These are phyloP conservation scores for Parazoanthus atlanticus DNA, from an alignment of 92 coral and sea anemone genomes.

Conservation along the genomic window DNA sequence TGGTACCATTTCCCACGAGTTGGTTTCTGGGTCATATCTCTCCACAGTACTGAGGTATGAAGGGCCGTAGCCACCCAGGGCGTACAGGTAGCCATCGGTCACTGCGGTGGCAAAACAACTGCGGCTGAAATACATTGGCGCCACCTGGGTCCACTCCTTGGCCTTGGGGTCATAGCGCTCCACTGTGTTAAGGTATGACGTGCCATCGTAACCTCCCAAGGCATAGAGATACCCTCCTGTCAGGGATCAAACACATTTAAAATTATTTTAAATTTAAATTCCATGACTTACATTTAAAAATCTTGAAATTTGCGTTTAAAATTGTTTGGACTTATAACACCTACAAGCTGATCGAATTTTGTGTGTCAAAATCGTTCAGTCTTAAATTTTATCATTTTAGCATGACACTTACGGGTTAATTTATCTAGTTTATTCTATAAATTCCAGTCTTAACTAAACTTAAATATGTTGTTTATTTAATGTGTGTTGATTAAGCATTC, in stretches of 20 bases:
- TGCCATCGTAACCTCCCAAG: constrained; percentile 91
- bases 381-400: too few species aligned
- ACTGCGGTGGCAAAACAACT: constrained; percentile 92
- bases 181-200: constrained; percentile 80
- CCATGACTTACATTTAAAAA: not conserved
- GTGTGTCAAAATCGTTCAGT: too few species aligned
- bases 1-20: constrained; percentile 93
- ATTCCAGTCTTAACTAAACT: too few species aligned
- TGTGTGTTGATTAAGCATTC: too few species aligned
- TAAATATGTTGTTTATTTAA: too few species aligned
- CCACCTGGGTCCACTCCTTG: constrained; percentile 83
- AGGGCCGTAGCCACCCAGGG: constrained; percentile 93
- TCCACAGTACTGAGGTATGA: constrained; percentile 89
- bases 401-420: too few species aligned
- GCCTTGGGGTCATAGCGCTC: constrained; percentile 78
- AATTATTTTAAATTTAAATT: not conserved
- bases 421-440: too few species aligned
- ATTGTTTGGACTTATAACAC: too few species aligned
- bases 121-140: constrained; percentile 89
- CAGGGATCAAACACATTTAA: not conserved
- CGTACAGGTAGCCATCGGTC: constrained; percentile 90
- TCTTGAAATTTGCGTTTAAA: too few species aligned
- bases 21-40: constrained; percentile 72
- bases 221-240: constrained; percentile 73
- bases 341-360: too few species aligned